phyloP scores from a whole-genome alignment of 2,797 vertebrate species.

The Periophthalmus magnuspinnatus region DNA sequence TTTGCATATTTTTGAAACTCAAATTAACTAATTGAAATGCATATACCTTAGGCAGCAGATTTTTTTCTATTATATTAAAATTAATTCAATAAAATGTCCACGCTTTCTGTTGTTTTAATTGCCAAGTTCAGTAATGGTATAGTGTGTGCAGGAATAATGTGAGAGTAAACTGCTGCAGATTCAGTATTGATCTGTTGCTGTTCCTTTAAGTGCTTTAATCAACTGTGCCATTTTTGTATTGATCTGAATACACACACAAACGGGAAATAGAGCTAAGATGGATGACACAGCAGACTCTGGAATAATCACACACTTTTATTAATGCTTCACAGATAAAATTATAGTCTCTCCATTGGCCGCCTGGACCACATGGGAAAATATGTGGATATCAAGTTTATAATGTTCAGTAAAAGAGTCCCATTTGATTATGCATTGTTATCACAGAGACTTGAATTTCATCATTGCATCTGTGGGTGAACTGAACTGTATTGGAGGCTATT shows the following conservation, averaged over 20 bases:
- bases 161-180: slow-evolving; percentile 10
- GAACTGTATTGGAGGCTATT: too few relatives aligned
- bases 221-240: slow-evolving; percentile 13
- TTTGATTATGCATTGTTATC: background rate
- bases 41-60: too few relatives aligned
- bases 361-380: background rate
- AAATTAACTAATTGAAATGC: too few relatives aligned
- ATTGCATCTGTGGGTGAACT: too few relatives aligned
- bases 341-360: background rate
- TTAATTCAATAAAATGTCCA: background rate
- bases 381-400: background rate
- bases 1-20: too few relatives aligned
- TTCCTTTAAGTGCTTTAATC: slow-evolving; percentile 12
- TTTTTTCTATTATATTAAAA: background rate
- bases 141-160: background rate
- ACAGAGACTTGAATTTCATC: too few relatives aligned
- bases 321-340: slow-evolving; percentile 5
- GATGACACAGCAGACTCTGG: slow-evolving; percentile 6
- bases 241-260: background rate
- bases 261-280: slow-evolving; percentile 3
- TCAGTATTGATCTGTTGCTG: slow-evolving; percentile 8
- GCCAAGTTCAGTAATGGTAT: background rate
- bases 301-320: background rate
- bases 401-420: too few relatives aligned
- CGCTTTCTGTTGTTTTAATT: background rate